A percentile compares a stretch with the other conserved stretches of the same genome.
Conservation (phyloP, 2,888 invertebrate species). For the Drosophila koepferae region DNA sequence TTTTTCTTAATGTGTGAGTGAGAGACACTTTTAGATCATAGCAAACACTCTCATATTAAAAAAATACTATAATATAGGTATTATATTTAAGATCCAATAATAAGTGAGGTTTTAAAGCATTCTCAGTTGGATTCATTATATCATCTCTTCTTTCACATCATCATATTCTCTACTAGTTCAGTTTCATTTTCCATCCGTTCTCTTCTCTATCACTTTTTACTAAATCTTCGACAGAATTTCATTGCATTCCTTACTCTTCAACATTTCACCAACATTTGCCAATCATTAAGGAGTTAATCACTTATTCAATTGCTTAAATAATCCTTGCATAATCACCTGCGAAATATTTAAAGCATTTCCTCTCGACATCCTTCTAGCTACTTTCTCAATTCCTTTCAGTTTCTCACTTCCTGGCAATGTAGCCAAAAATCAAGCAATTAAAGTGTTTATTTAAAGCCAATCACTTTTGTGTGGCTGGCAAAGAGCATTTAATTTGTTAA, state of each 20-base stretch:
- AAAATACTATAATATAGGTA: no score
- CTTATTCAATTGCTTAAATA: neutral
- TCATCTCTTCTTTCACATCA: no score
- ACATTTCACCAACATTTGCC: neutral
- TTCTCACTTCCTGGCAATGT: neutral
- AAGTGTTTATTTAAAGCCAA: conserved; percentile 39
- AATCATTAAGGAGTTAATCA: neutral
- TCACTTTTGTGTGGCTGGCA: conserved; percentile 33
- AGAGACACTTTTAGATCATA: no score
- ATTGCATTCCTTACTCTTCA: neutral
- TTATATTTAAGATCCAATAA: no score
- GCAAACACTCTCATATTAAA: no score
- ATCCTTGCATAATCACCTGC: neutral
- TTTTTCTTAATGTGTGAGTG: no score
- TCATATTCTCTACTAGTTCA: no score
- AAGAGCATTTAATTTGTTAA: conserved; percentile 71
- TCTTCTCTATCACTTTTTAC: no score
- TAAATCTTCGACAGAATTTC: neutral
- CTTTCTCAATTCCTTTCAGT: neutral
- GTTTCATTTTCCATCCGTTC: no score
- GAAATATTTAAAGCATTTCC: neutral
- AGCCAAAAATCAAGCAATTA: conserved; percentile 19
- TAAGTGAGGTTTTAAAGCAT: no score
- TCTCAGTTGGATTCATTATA: no score
- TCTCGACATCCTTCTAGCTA: neutral